Evolutionary conservation across 2,888 invertebrate genomes (phyloP), one percentile per base, ranked within the genome.

Genomic region (Eremobia ochroleuca): DNA sequence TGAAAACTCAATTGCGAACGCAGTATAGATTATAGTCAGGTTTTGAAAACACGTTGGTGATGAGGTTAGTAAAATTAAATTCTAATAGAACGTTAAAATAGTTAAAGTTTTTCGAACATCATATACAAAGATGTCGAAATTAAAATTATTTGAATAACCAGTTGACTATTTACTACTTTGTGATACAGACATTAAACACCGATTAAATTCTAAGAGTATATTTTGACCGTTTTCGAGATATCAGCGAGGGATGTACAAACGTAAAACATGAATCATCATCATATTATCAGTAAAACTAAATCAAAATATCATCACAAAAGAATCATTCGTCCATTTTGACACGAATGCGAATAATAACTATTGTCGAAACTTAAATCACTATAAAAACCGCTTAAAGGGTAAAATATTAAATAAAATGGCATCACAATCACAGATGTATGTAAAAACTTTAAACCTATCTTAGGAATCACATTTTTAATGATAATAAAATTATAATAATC

Each of bases 401-500:
- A 90, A 91, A 92, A 89, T 90, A 89, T 83, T 37, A 88, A 92
- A 90, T 89, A 85, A 91, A 93, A 95, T 96, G 96, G 95, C 95
- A 94, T 95, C 93, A 91, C 83, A 94, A 96, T 96, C 96, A 96
- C 96, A 95, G 96, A 94, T 91, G 88, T 89, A 91, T 92, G 87
- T 90, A 93, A 93, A 95, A 95, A 94, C 93, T 89, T 91, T 93
- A 93, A 92, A 92, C 92, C 91, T 82, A 90, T 81, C 79, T 79
- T 93, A 94, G 93, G 92, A 94, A 95, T 94, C 94, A 94, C 93
- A 93, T 93, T 92, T 89, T 91, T 90, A 91, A 92, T 93, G 91
- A 94, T 93, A 92, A 85, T 85, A 83, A 88, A 85, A 87, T 92
- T 91, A 93, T 94, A 94, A 94, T 92, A 93, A 92, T 79, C 49